Conservation (phyloP, 2,888 invertebrate genomes). For the Leuctra nigra region DNA sequence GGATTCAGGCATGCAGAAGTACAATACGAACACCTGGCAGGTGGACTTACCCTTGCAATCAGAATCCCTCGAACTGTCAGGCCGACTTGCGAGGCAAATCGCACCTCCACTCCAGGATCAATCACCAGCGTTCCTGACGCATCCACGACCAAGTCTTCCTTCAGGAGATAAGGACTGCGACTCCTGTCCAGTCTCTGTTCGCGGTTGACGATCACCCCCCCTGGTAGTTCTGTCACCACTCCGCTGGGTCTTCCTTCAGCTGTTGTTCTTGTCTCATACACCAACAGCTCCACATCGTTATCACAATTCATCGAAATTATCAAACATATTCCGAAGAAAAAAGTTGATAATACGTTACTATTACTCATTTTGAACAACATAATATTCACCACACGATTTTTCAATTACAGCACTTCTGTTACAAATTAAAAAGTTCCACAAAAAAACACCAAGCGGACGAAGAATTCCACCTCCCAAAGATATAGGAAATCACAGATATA, state of each 20-base stretch:
- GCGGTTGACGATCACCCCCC: conserved; percentile 53
- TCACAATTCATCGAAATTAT: conserved; percentile 3
- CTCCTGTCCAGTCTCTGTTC: conserved; percentile 48
- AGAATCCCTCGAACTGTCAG: conserved; percentile 87
- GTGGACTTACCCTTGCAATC: conserved; percentile 73
- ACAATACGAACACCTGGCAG: background rate
- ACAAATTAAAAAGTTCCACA: too few species aligned
- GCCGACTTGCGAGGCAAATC: conserved; percentile 88
- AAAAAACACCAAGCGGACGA: too few species aligned
- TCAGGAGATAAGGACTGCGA: conserved; percentile 66
- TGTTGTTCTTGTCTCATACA: conserved; percentile 7
- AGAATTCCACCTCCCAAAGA: too few species aligned
- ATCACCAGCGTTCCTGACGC: conserved; percentile 72
- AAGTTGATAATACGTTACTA: too few species aligned
- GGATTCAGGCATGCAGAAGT: background rate
- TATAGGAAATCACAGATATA: too few species aligned
- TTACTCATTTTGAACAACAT: too few species aligned
- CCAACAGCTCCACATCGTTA: conserved; percentile 14
- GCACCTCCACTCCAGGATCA: conserved; percentile 83
- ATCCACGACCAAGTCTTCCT: conserved; percentile 74
- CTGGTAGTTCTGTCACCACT: conserved; percentile 21
- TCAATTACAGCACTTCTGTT: too few species aligned
- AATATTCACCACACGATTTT: too few species aligned
- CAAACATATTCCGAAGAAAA: conserved; percentile 1
- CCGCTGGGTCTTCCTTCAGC: background rate